A percentile compares a stretch with the other conserved stretches of the same genome.
Conservation (phyloP, 2,113 vertebrate species). For the Willisornis vidua region DNA sequence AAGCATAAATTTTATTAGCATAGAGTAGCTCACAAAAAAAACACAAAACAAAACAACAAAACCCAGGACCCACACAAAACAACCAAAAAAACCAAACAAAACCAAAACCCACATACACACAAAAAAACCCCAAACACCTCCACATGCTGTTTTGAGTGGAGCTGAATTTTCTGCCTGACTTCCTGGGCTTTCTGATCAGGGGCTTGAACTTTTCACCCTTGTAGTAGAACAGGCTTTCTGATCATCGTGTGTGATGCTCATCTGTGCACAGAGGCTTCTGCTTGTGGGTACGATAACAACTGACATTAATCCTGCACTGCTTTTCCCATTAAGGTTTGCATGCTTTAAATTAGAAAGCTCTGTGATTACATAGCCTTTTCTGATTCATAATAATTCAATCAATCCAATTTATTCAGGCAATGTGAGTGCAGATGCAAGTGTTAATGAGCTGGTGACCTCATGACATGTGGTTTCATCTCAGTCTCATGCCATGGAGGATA, state of each 20-base stretch:
- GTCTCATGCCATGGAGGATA: rapidly evolving
- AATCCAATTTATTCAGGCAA: not conserved
- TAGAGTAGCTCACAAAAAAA: not conserved
- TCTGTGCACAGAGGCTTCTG: not conserved
- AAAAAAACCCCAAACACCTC: not conserved
- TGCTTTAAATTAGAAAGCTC: not conserved
- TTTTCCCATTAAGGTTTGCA: not conserved
- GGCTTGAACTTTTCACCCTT: slow-evolving; percentile 42
- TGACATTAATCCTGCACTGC: not conserved
- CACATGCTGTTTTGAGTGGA: not conserved
- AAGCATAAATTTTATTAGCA: not conserved
- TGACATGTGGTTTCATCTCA: not conserved
- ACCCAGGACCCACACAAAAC: not conserved
- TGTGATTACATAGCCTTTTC: not conserved
- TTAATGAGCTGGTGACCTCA: not conserved
- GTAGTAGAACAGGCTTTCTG: not conserved
- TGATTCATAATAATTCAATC: not conserved
- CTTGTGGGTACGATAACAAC: not conserved
- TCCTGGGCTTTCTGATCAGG: slow-evolving; percentile 8
- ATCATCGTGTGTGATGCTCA: not conserved
- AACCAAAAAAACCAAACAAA: not conserved
- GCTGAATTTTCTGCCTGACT: not conserved
- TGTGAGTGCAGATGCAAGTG: not conserved
- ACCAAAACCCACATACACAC: not conserved
- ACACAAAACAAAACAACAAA: no score